Base-by-base conservation (phyloP, 2,113 vertebrate genomes). In the Calypte anna region DNA sequence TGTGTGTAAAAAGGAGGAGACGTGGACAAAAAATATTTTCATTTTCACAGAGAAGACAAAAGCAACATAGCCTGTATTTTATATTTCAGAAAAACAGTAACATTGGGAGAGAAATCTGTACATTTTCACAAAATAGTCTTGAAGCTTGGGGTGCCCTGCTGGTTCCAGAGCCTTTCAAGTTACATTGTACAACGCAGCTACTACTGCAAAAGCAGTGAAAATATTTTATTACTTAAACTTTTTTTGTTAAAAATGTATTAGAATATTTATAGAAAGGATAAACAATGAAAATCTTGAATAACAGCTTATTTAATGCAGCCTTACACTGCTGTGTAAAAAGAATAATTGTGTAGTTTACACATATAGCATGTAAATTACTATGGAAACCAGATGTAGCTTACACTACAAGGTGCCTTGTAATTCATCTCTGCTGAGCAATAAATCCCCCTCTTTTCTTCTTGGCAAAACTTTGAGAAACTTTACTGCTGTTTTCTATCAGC, bases 401-500 rank as follows among this genome's bases (percentile, higher is more conserved):
- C 96, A 95, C 98, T 97, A 98, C 95, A 98, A 98, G 98, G 96
- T 98, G 97, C 96, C 98, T 98, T 97, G 96, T 98, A 98, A 98
- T 94, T 98, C 97, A 98, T 98, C 97, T 98, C 97, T 97, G 94
- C 86, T 96, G 95, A 98, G 96, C 97, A 97, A 97, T 98, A 98
- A 98, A 98, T 96, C 63, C 82, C 83, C 76, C 53, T 36, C 53
- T 95, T 96, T 96, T 91, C 84, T 91, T 96, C 97, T 98, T 98
- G 97, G 98, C 97, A 97, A 95, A 98, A 97, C 97, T 98, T 93
- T 88, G 97, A 98, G 97, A 97, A 97, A 96, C 96, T 95, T 95
- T 98, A 98, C 97, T 98, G 97, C 98, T 98, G 98, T 98, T 98
- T 98, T 98, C 97, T 97, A 98, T 98, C 98, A 98, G 96, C 97